Percentiles rank a stretch among this genome's conserved stretches.
Conservation (phyloP, 2,888 invertebrate genomes). For the Spilarctia lutea region DNA sequence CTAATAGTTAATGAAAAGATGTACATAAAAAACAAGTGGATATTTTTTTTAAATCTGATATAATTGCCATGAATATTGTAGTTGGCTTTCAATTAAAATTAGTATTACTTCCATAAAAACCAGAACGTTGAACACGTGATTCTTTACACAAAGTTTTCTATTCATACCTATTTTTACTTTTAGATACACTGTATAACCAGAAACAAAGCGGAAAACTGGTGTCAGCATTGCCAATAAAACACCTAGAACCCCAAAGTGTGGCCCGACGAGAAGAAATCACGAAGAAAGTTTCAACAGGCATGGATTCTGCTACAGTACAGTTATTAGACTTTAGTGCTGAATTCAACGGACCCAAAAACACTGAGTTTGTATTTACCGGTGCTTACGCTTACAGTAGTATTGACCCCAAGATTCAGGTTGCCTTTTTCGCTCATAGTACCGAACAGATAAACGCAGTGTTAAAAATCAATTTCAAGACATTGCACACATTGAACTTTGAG, state of each 20-base stretch:
- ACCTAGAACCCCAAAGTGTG: constrained; percentile 74
- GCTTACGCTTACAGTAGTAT: constrained; percentile 85
- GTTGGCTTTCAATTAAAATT: background rate
- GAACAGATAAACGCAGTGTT: constrained; percentile 81
- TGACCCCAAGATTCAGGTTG: constrained; percentile 83
- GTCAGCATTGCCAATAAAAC: constrained; percentile 60
- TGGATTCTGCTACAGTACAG: constrained; percentile 80
- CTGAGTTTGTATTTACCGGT: constrained; percentile 82
- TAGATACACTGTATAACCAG: constrained; percentile 66
- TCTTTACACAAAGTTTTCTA: too few relatives aligned
- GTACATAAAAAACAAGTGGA: background rate
- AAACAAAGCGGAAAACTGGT: constrained; percentile 47
- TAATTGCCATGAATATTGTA: background rate
- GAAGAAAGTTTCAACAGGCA: constrained; percentile 84
- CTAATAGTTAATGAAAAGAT: background rate
- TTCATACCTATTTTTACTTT: constrained; percentile 25
- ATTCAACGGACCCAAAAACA: constrained; percentile 83
- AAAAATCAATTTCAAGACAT: constrained; percentile 71
- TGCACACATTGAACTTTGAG: constrained; percentile 82
- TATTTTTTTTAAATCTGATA: too few relatives aligned
- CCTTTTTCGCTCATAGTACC: constrained; percentile 76
- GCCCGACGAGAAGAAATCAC: constrained; percentile 83
- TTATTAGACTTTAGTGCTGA: constrained; percentile 83
- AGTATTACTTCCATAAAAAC: background rate
- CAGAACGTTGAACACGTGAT: too few relatives aligned